Evolutionary conservation across 2,888 invertebrate species (phyloP).

Genomic region (Chouioia cunea): DNA sequence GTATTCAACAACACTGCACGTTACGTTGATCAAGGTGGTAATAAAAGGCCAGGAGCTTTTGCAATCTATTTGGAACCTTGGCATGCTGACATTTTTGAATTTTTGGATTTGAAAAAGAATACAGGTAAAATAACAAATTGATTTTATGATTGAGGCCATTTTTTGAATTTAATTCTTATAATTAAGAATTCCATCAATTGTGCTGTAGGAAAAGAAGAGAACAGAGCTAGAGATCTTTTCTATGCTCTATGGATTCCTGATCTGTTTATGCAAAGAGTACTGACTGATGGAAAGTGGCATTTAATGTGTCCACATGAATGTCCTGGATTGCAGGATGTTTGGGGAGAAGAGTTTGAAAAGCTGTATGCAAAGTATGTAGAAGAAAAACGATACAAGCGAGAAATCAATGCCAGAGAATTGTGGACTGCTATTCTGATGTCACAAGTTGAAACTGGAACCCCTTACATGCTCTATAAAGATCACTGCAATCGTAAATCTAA

Average conservation of each 20-base stretch:
- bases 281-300: slow-evolving; percentile 88
- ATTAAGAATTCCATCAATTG: slow-evolving; percentile 4
- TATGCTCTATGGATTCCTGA: slow-evolving; percentile 99
- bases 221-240: slow-evolving; percentile 94
- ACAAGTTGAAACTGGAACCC: slow-evolving; percentile 97
- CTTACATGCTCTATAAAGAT: slow-evolving; percentile 97
- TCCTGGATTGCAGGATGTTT: slow-evolving; percentile 90
- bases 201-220: slow-evolving; percentile 84
- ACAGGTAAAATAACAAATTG: slow-evolving; percentile 70
- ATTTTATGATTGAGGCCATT: slow-evolving; percentile 6
- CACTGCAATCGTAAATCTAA: slow-evolving; percentile 97
- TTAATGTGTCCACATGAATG: slow-evolving; percentile 97
- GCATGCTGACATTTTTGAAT: slow-evolving; percentile 98
- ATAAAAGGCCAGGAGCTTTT: slow-evolving; percentile 97
- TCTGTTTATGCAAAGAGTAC: slow-evolving; percentile 96
- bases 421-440: slow-evolving; percentile 96
- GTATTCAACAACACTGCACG: slow-evolving; percentile 96
- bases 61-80: slow-evolving; percentile 98
- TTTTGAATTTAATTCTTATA: slow-evolving; percentile 2
- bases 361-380: slow-evolving; percentile 89
- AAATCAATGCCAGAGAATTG: slow-evolving; percentile 85
- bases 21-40: slow-evolving; percentile 98
- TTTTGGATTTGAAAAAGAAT: slow-evolving; percentile 94
- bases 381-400: slow-evolving; percentile 78
- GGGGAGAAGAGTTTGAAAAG: slow-evolving; percentile 94